These are phyloP conservation scores for Ctenochaetus hawaiiensis DNA, from an alignment of 2,797 vertebrate species.

Conservation along the genomic window DNA sequence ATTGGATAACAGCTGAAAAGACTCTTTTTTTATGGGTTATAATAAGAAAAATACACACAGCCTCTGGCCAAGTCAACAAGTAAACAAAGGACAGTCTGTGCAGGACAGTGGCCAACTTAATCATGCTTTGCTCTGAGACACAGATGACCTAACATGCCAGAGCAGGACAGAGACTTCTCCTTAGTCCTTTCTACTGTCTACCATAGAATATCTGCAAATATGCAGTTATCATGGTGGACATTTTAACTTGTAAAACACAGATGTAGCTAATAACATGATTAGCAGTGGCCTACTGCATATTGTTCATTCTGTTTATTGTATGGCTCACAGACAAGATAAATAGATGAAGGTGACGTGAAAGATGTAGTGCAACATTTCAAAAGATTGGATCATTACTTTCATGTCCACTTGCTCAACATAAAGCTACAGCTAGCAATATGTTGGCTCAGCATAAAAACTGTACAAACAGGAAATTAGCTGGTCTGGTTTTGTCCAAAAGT, in stretches of 20 bases:
- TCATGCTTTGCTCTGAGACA: constrained; percentile 19
- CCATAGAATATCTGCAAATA: constrained; percentile 3
- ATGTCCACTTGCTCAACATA: no score
- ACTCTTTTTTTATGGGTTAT: constrained; percentile 24
- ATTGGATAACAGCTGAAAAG: constrained; percentile 24
- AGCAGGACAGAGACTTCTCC: neutral
- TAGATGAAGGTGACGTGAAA: no score
- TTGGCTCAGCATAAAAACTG: no score
- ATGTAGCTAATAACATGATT: neutral
- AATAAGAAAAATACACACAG: constrained; percentile 48
- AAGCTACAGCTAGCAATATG: no score
- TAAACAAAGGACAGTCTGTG: constrained; percentile 46
- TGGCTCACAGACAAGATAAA: neutral
- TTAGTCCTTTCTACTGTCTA: neutral
- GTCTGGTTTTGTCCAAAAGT: no score
- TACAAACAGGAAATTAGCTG: no score
- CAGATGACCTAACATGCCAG: constrained; percentile 28
- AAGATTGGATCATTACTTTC: no score
- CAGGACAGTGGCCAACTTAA: constrained; percentile 22
- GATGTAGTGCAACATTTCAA: no score
- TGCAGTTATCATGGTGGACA: neutral
- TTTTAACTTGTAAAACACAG: constrained; percentile 14
- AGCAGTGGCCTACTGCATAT: neutral
- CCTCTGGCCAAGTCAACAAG: constrained; percentile 8
- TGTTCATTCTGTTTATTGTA: neutral